Evolutionary conservation across 2,888 invertebrate genomes (phyloP).

Genomic region (Yponomeuta cagnagella): DNA sequence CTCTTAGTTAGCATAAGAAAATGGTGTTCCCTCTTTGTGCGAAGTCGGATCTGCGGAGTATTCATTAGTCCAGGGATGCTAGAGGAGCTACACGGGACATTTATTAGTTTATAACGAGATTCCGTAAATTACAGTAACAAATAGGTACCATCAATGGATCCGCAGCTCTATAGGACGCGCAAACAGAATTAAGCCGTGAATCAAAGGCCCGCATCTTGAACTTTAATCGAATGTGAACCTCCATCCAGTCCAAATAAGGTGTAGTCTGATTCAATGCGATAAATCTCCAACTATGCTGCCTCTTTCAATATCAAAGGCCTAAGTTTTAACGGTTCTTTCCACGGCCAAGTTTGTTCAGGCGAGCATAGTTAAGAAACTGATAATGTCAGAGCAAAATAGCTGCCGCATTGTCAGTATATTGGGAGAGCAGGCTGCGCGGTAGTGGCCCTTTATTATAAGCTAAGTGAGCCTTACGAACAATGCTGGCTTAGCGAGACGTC

Average conservation of each 20-base stretch:
- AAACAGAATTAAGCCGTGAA: slow-evolving; percentile 10
- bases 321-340: slow-evolving; percentile 34
- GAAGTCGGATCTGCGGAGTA: not conserved
- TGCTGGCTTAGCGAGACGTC: slow-evolving; percentile 44
- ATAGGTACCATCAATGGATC: not conserved
- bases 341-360: slow-evolving; percentile 26
- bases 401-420: slow-evolving; percentile 41
- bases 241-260: slow-evolving; percentile 38
- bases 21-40: slow-evolving; percentile 29
- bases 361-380: slow-evolving; percentile 34
- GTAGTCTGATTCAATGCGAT: slow-evolving; percentile 45
- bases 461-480: slow-evolving; percentile 59
- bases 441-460: slow-evolving; percentile 56
- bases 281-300: slow-evolving; percentile 37
- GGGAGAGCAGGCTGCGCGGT: slow-evolving; percentile 23
- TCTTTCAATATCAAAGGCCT: slow-evolving; percentile 30
- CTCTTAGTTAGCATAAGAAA: slow-evolving; percentile 57
- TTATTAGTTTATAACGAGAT: slow-evolving; percentile 9
- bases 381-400: slow-evolving; percentile 32
- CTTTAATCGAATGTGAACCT: slow-evolving; percentile 26
- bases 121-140: not conserved
- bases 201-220: not conserved
- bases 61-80: not conserved
- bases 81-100: not conserved
- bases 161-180: not conserved